Evolutionary conservation across 2,797 vertebrate genomes (phyloP).

Genomic region (Malacoctenus gilli): DNA sequence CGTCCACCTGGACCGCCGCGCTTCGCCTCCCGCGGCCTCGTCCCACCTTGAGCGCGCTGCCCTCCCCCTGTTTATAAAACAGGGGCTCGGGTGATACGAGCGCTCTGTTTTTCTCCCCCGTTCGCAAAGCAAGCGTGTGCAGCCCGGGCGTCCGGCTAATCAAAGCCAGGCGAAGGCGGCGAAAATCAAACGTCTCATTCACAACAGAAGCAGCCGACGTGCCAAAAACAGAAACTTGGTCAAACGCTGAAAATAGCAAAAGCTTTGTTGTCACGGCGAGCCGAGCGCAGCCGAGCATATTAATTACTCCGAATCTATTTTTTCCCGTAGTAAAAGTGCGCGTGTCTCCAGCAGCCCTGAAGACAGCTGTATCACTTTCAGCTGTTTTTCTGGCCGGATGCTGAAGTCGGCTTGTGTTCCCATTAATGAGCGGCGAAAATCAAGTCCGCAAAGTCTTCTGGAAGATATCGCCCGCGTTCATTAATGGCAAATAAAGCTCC

Average conservation of each 20-base stretch:
- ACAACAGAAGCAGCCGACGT: conserved; percentile 28
- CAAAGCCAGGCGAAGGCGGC: background rate
- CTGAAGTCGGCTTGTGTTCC: background rate
- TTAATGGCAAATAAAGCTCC: conserved; percentile 5
- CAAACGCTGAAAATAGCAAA: conserved; percentile 49
- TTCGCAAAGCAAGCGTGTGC: conserved; percentile 8
- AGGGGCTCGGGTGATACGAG: conserved; percentile 39
- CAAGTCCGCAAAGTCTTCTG: background rate
- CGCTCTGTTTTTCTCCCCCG: no score
- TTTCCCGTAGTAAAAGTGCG: conserved; percentile 1
- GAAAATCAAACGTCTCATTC: conserved; percentile 26
- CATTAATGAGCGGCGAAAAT: conserved; percentile 7
- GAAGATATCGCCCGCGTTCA: background rate
- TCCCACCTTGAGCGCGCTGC: conserved; percentile 47
- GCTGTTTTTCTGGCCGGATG: background rate
- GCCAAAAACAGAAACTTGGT: conserved; percentile 4
- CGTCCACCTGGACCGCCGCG: conserved; percentile 23
- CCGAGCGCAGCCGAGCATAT: conserved; percentile 1
- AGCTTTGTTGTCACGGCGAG: conserved; percentile 17
- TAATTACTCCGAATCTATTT: conserved; percentile 37
- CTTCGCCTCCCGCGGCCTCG: conserved; percentile 36
- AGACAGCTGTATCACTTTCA: conserved; percentile 2
- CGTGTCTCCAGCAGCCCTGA: background rate
- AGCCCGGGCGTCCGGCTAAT: conserved; percentile 22
- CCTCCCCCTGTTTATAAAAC: conserved; percentile 49